Evolutionary conservation across 2,888 invertebrate genomes (phyloP).

Genomic region (Eilema caniola): DNA sequence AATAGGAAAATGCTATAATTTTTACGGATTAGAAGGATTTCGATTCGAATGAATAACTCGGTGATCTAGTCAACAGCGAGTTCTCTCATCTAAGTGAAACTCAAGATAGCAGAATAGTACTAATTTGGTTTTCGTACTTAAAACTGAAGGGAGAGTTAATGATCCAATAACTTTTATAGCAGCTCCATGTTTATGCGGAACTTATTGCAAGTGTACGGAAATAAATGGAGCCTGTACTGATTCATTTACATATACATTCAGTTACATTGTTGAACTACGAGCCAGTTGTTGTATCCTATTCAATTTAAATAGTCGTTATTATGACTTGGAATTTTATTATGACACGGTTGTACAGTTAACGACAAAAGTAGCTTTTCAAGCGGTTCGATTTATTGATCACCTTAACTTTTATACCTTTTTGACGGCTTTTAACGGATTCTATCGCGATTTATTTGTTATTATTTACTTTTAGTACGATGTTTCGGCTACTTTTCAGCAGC

Average conservation of each 20-base stretch:
- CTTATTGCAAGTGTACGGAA: neutral
- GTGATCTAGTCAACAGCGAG: too few relatives aligned
- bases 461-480: too few relatives aligned
- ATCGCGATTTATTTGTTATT: too few relatives aligned
- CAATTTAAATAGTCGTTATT: constrained; percentile 23
- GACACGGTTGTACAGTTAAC: constrained; percentile 8
- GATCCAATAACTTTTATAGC: neutral
- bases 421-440: too few relatives aligned
- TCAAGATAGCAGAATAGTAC: neutral
- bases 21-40: too few relatives aligned
- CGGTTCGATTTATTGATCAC: neutral
- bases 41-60: too few relatives aligned
- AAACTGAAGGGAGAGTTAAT: neutral
- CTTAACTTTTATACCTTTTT: too few relatives aligned
- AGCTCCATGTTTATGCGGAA: constrained; percentile 2
- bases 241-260: constrained; percentile 9
- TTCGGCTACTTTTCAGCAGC: too few relatives aligned
- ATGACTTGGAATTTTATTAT: constrained; percentile 27
- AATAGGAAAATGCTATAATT: too few relatives aligned
- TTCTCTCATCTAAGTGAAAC: too few relatives aligned
- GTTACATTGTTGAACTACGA: constrained; percentile 28
- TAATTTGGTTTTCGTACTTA: neutral
- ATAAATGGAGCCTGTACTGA: neutral
- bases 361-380: too few relatives aligned
- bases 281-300: constrained; percentile 31